A percentile compares a stretch with the other conserved stretches of the same genome.
These are phyloP conservation scores for Platalea minor DNA, from an alignment of 2,797 vertebrate genomes.

Conservation along the genomic window DNA sequence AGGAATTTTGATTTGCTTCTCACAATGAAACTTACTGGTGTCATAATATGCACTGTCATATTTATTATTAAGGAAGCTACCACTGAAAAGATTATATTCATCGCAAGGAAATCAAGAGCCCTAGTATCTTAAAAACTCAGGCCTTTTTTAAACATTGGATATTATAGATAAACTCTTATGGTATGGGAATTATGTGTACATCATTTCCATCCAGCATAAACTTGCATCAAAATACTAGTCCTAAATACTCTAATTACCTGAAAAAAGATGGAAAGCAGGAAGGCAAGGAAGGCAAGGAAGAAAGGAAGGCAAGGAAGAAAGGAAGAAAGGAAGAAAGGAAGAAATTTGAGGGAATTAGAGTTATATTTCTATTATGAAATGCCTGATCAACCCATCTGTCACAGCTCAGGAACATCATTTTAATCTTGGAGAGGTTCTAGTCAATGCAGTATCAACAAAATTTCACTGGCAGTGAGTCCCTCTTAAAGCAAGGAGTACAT, in stretches of 20 bases:
- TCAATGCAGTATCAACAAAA: background rate
- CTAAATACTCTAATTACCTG: background rate
- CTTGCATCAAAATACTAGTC: background rate
- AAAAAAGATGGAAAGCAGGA: background rate
- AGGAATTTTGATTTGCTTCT: background rate
- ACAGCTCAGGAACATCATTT: background rate
- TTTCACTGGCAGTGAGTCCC: background rate
- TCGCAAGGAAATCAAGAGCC: background rate
- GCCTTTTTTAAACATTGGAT: background rate
- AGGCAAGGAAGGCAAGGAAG: no score
- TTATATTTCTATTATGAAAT: background rate
- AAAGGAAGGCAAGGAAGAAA: background rate
- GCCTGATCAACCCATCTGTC: background rate
- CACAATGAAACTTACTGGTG: background rate
- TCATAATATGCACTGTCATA: background rate
- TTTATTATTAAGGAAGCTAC: background rate
- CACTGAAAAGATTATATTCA: background rate
- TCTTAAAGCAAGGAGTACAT: background rate
- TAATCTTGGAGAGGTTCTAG: background rate
- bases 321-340: background rate
- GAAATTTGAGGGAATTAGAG: background rate
- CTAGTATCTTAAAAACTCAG: background rate
- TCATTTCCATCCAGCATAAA: background rate
- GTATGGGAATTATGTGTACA: background rate
- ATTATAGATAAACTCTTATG: background rate